Evolutionary conservation across 2,888 invertebrate genomes (phyloP), one percentile per base, ranked within the genome.

Genomic region (Apodemia zela): DNA sequence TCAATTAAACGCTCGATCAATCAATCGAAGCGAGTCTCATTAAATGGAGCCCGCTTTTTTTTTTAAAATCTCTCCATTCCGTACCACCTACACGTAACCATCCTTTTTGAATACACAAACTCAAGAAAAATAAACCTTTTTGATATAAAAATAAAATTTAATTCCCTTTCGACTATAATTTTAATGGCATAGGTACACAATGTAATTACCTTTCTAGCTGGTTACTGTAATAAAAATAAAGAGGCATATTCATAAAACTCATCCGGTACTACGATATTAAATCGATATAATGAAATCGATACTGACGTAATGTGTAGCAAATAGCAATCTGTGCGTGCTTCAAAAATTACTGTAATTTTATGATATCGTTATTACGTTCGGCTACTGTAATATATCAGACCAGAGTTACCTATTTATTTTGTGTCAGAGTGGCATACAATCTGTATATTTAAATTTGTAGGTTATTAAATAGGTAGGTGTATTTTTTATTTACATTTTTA

Each of bases 211-310:
- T 77, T 77, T 76, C 82, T 80, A 80, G 81, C 78, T 78, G 74
- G 76, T 75, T 74, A 74, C 74, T 71, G 74, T 78, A 80, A 79
- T 79, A 81, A 81, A 80, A 81, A 77, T 73, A 72, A 73, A 73
- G 63, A 63, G 63, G 73, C 73, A 70, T 71, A 72, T 73, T 72
- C 67, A 76, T 71, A 76, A 83, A 80, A 77, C 76, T 69, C 84
- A 86, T 87, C 86, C 85, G 85, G 82, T 78, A 70, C 72, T 78
- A 75, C 75, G 65, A 68, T 81, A 84, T 84, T 84, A 81, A 81
- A 80, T 79, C 81, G 75, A 79, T 77, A 75, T 87, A 87, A 87
- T 86, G 85, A 85, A 87, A 87, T 87, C 87, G 87, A 88, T 87
- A 86, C 80, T 78, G 65, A 77, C 82, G 80, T 80, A 81, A 81